Conservation (phyloP, 2,797 vertebrate species). For the Apogon talboti region DNA sequence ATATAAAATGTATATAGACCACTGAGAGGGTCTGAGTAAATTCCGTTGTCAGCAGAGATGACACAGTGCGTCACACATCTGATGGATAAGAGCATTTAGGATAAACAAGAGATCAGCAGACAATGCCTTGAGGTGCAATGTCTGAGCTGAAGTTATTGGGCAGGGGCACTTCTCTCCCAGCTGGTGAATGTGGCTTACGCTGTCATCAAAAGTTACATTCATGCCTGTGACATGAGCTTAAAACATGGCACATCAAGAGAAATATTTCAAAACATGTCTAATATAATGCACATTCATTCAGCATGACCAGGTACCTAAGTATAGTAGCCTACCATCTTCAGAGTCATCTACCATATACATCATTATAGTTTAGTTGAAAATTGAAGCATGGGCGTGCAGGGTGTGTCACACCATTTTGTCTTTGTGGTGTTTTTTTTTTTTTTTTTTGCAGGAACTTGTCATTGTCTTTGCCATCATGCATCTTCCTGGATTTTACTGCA, state of each 20-base stretch:
- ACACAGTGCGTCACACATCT: slow-evolving; percentile 35
- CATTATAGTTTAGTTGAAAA: too few relatives aligned
- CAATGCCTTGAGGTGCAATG: slow-evolving; percentile 29
- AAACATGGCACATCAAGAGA: neutral
- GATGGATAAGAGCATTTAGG: slow-evolving; percentile 17
- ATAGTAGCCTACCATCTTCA: too few relatives aligned
- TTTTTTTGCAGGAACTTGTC: too few relatives aligned
- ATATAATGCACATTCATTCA: neutral
- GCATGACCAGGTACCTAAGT: neutral
- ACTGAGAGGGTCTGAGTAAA: neutral
- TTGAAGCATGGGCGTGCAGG: too few relatives aligned
- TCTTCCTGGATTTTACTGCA: too few relatives aligned
- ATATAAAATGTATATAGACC: neutral
- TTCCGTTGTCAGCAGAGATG: slow-evolving; percentile 21
- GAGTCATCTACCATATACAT: too few relatives aligned
- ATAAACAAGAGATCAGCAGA: slow-evolving; percentile 45
- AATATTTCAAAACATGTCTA: neutral
- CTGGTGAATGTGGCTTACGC: slow-evolving; percentile 25
- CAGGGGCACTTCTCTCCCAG: slow-evolving; percentile 39
- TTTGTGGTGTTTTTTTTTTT: too few relatives aligned
- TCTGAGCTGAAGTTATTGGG: slow-evolving; percentile 31
- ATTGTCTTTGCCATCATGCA: too few relatives aligned
- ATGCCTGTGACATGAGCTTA: neutral
- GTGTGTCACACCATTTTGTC: too few relatives aligned
- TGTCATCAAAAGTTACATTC: slow-evolving; percentile 49